phyloP scores from a whole-genome alignment of 1,140 invertebrate species.

The Bombyx mandarina region DNA sequence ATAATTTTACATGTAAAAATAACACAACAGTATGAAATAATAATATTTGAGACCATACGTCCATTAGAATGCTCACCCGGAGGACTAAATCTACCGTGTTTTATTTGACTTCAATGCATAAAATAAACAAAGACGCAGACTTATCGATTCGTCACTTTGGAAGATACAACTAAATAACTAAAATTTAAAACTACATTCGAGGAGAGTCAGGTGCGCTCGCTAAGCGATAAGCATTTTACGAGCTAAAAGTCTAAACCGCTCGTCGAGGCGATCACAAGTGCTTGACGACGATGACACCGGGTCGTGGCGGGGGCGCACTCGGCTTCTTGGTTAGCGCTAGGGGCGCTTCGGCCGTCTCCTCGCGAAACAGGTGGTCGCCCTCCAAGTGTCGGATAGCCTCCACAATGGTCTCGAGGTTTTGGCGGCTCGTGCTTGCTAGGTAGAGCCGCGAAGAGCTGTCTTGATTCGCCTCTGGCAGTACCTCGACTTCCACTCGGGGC shows the following conservation, averaged over 20 bases:
- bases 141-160: constrained; percentile 70
- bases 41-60: constrained; percentile 65
- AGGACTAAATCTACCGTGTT: constrained; percentile 27
- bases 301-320: constrained; percentile 78
- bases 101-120: constrained; percentile 43
- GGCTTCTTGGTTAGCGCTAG: constrained; percentile 81
- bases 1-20: constrained; percentile 35
- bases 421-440: constrained; percentile 85
- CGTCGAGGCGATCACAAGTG: constrained; percentile 77
- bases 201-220: constrained; percentile 49
- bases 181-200: constrained; percentile 65
- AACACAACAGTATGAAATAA: constrained; percentile 43
- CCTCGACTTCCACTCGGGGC: constrained; percentile 87
- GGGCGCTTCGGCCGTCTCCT: constrained; percentile 80
- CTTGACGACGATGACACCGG: constrained; percentile 90
- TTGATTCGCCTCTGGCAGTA: constrained; percentile 72
- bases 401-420: constrained; percentile 97
- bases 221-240: constrained; percentile 35
- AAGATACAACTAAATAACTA: constrained; percentile 66
- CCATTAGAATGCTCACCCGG: constrained; percentile 42
- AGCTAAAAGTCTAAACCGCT: constrained; percentile 35
- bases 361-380: constrained; percentile 91
- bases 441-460: constrained; percentile 78
- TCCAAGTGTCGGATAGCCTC: constrained; percentile 97
- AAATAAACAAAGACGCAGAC: constrained; percentile 63